Evolutionary conservation across 2,113 vertebrate species (phyloP).

Genomic region (Scortum barcoo): DNA sequence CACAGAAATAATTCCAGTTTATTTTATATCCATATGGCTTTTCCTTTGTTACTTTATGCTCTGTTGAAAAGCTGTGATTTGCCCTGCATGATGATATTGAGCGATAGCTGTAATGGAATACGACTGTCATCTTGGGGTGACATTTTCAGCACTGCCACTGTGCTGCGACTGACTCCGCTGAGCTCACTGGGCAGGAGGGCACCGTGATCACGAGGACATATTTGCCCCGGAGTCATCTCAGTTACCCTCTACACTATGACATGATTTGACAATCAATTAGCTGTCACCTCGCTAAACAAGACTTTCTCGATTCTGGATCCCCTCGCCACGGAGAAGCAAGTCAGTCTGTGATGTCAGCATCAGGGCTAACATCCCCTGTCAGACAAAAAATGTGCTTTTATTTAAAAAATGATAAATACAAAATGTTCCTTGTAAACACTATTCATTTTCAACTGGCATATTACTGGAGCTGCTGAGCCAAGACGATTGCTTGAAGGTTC

Average conservation of each 20-base stretch:
- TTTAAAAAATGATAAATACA: slow-evolving; percentile 1
- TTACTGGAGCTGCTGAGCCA: not conserved
- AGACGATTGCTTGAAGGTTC: not conserved
- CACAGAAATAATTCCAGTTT: slow-evolving; percentile 37
- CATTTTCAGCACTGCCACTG: slow-evolving; percentile 80
- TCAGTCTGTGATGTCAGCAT: slow-evolving; percentile 46
- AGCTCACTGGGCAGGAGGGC: slow-evolving; percentile 75
- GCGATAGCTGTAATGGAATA: slow-evolving; percentile 80
- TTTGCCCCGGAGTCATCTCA: slow-evolving; percentile 83
- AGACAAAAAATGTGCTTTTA: slow-evolving; percentile 73
- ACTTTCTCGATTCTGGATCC: slow-evolving; percentile 43
- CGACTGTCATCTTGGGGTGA: slow-evolving; percentile 77
- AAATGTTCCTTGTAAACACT: not conserved
- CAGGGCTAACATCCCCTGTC: slow-evolving; percentile 56
- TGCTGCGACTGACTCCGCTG: slow-evolving; percentile 72
- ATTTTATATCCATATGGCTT: slow-evolving; percentile 66
- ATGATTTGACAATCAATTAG: slow-evolving; percentile 85
- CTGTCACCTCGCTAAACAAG: slow-evolving; percentile 60
- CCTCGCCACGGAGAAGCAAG: slow-evolving; percentile 11
- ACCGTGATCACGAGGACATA: slow-evolving; percentile 68
- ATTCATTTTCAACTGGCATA: not conserved
- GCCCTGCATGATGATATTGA: slow-evolving; percentile 77
- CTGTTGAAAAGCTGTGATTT: slow-evolving; percentile 71
- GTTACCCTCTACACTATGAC: slow-evolving; percentile 75
- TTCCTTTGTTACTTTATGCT: slow-evolving; percentile 72